Evolutionary conservation across 2,113 vertebrate genomes (phyloP).

Genomic region (Macheiramphus alcinus): DNA sequence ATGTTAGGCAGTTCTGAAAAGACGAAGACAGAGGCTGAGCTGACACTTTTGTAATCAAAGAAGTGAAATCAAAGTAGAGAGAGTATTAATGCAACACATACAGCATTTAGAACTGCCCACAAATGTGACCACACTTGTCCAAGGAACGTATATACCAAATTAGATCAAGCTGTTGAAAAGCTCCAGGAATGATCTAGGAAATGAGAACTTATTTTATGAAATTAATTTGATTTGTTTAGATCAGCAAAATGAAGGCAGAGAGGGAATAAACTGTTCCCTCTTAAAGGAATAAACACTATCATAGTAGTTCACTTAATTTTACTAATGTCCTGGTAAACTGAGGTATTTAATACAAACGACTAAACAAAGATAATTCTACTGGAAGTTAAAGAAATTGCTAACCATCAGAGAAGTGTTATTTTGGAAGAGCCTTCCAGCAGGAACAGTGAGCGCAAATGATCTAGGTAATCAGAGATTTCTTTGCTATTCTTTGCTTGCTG

Average conservation of each 20-base stretch:
- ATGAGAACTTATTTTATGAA: neutral
- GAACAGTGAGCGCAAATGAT: accelerated
- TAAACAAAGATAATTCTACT: neutral
- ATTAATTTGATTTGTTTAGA: neutral
- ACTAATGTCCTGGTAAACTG: neutral
- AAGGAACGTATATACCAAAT: neutral
- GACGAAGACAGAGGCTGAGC: neutral
- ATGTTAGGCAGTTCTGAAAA: neutral
- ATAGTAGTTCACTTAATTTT: neutral
- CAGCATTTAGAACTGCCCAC: neutral
- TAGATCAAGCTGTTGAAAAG: neutral
- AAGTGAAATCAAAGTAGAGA: neutral
- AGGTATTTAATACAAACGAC: neutral
- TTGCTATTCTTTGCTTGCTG: neutral
- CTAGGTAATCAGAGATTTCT: neutral
- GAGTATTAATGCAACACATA: neutral
- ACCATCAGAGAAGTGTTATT: neutral
- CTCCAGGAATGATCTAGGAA: neutral
- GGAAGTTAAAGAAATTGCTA: neutral
- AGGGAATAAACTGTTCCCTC: neutral
- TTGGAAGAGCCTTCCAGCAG: neutral
- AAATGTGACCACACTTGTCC: neutral
- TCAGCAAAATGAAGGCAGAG: neutral
- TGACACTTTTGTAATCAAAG: neutral
- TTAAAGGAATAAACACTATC: neutral